Percentiles rank a stretch among this genome's conserved stretches.
phyloP scores from a whole-genome alignment of 2,888 invertebrate species.

The Protula sp. region DNA sequence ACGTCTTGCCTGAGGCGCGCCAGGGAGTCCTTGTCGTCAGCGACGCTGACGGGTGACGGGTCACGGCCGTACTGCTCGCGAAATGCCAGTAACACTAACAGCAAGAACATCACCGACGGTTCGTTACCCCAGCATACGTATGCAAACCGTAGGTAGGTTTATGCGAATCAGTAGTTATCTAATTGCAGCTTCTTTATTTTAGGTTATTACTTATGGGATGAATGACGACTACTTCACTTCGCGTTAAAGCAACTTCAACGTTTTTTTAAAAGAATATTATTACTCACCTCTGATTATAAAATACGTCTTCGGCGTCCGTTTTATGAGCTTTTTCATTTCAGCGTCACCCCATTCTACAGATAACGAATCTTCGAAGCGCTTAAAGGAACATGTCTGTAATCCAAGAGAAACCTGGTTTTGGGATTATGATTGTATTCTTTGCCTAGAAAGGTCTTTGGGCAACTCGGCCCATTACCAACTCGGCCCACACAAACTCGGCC shows the following conservation, averaged over 20 bases:
- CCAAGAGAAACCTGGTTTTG: neutral
- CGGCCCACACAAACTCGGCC: too few species aligned
- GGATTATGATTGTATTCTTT: too few species aligned
- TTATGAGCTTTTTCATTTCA: slow-evolving; percentile 62
- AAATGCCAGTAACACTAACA: slow-evolving; percentile 69
- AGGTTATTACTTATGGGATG: too few species aligned
- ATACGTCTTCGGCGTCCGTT: slow-evolving; percentile 68
- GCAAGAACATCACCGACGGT: slow-evolving; percentile 8
- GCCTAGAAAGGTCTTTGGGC: too few species aligned
- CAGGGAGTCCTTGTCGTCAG: slow-evolving; percentile 63
- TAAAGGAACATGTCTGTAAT: slow-evolving; percentile 57
- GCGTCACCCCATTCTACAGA: slow-evolving; percentile 63
- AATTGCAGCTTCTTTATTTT: too few species aligned
- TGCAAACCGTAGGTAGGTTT: too few species aligned
- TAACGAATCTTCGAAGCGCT: slow-evolving; percentile 65
- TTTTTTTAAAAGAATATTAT: too few species aligned
- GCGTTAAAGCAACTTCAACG: too few species aligned
- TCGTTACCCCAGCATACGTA: too few species aligned
- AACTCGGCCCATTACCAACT: too few species aligned
- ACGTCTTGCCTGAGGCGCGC: slow-evolving; percentile 59
- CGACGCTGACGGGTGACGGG: slow-evolving; percentile 65
- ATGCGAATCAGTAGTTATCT: too few species aligned
- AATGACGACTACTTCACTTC: too few species aligned
- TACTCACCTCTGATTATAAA: slow-evolving; percentile 65
- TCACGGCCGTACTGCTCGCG: slow-evolving; percentile 67